Evolutionary conservation across 1,140 invertebrate species (phyloP).

Genomic region (Aphaenogaster rudis): DNA sequence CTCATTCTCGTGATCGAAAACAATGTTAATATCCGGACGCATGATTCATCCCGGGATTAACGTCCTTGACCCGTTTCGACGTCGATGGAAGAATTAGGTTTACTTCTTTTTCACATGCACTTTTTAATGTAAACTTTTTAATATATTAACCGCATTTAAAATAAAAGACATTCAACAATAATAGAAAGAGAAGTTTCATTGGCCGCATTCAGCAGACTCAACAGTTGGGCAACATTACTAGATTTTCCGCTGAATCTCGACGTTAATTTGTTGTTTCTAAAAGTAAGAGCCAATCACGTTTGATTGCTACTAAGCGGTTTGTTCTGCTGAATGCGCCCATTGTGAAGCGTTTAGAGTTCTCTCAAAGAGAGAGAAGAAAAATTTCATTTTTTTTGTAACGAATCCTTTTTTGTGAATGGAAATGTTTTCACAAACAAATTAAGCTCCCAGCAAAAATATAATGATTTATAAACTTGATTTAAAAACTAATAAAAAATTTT

Average conservation of each 20-base stretch:
- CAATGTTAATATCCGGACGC: constrained; percentile 46
- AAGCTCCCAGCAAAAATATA: neutral
- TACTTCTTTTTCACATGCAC: neutral
- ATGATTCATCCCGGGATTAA: constrained; percentile 33
- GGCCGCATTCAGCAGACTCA: too few relatives aligned
- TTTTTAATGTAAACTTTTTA: neutral
- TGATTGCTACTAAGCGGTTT: too few relatives aligned
- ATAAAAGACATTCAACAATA: neutral
- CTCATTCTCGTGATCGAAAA: constrained; percentile 39
- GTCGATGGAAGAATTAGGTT: neutral
- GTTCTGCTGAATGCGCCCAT: neutral
- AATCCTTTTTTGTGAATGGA: neutral
- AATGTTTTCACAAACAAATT: neutral
- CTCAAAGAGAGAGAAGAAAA: neutral
- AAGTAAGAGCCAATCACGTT: too few relatives aligned
- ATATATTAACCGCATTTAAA: neutral
- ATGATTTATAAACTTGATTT: too few relatives aligned
- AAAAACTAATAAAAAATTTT: neutral
- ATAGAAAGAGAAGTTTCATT: neutral
- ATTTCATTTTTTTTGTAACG: neutral
- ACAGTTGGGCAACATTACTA: too few relatives aligned
- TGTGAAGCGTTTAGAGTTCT: neutral
- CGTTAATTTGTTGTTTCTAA: too few relatives aligned
- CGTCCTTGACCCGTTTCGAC: constrained; percentile 4
- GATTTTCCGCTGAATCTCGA: too few relatives aligned